These are phyloP conservation scores for Xyrichtys novacula DNA, from an alignment of 2,797 vertebrate genomes.

Conservation along the genomic window DNA sequence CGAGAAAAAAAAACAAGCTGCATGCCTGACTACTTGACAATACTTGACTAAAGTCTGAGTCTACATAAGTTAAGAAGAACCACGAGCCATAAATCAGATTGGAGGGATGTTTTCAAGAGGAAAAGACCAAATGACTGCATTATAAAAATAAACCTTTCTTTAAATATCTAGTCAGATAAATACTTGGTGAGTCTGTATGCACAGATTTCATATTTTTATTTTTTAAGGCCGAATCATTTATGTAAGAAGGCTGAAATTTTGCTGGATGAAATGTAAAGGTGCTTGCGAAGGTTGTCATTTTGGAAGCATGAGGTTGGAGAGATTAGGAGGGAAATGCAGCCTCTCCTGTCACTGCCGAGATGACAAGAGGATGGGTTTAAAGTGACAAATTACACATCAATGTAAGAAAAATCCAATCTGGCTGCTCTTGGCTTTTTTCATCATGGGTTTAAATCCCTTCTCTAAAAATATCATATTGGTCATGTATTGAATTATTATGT, in stretches of 20 bases:
- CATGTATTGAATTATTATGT: slow-evolving; percentile 44
- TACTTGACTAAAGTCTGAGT: neutral
- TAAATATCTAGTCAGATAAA: neutral
- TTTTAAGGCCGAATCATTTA: neutral
- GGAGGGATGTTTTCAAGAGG: slow-evolving; percentile 2
- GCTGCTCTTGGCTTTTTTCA: slow-evolving; percentile 42
- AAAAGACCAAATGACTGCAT: slow-evolving; percentile 21
- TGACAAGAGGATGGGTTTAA: slow-evolving; percentile 59
- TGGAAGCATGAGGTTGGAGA: slow-evolving; percentile 18
- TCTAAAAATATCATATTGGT: slow-evolving; percentile 40
- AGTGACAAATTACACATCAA: slow-evolving; percentile 64
- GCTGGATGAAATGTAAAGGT: slow-evolving; percentile 41
- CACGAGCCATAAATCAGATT: slow-evolving; percentile 16
- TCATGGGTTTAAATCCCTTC: slow-evolving; percentile 53
- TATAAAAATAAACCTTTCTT: neutral
- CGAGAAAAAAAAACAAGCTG: too few species aligned
- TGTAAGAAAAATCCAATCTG: slow-evolving; percentile 55
- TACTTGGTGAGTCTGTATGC: neutral
- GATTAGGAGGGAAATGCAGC: slow-evolving; percentile 52
- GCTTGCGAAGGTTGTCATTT: slow-evolving; percentile 39
- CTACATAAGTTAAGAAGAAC: neutral
- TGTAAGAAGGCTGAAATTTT: slow-evolving; percentile 3
- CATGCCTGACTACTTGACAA: too few species aligned
- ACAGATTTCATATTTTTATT: neutral
- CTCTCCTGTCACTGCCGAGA: slow-evolving; percentile 46